These are phyloP conservation scores for Spodoptera litura DNA, from an alignment of 1,140 invertebrate genomes.

Conservation along the genomic window DNA sequence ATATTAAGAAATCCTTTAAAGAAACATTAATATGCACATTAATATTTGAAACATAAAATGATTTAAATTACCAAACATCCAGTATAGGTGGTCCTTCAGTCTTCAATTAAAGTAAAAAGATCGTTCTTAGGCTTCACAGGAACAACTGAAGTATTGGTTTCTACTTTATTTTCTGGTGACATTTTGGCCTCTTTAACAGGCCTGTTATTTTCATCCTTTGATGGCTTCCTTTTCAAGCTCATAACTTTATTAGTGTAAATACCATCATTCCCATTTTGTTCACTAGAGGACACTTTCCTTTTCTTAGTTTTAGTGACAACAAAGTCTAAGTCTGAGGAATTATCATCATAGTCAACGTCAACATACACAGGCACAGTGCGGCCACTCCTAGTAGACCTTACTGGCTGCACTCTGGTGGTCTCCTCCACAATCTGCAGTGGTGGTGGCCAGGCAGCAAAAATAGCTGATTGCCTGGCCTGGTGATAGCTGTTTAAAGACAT, in stretches of 20 bases:
- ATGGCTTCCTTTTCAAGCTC: conserved; percentile 75
- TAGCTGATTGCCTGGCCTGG: conserved; percentile 72
- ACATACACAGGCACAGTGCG: conserved; percentile 77
- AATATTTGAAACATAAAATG: background rate
- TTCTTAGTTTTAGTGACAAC: conserved; percentile 77
- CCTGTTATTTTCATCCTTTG: conserved; percentile 71
- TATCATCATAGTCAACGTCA: conserved; percentile 78
- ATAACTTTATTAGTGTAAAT: conserved; percentile 70
- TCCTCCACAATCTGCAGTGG: conserved; percentile 77
- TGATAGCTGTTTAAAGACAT: conserved; percentile 79
- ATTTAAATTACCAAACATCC: background rate
- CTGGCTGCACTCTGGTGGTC: conserved; percentile 71
- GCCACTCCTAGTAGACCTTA: conserved; percentile 80
- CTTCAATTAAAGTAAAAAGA: conserved; percentile 66
- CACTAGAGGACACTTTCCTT: conserved; percentile 72
- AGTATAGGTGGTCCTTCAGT: conserved; percentile 57
- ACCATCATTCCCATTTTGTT: conserved; percentile 64
- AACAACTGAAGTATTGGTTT: conserved; percentile 53
- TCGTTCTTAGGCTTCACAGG: conserved; percentile 57
- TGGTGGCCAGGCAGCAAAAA: conserved; percentile 74
- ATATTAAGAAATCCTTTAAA: background rate
- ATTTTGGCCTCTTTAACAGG: conserved; percentile 74
- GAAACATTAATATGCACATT: background rate
- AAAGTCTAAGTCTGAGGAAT: conserved; percentile 80
- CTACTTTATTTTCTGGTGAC: conserved; percentile 56